Base-by-base conservation (phyloP, 2,113 vertebrate genomes). In the Larimichthys polyactis region DNA sequence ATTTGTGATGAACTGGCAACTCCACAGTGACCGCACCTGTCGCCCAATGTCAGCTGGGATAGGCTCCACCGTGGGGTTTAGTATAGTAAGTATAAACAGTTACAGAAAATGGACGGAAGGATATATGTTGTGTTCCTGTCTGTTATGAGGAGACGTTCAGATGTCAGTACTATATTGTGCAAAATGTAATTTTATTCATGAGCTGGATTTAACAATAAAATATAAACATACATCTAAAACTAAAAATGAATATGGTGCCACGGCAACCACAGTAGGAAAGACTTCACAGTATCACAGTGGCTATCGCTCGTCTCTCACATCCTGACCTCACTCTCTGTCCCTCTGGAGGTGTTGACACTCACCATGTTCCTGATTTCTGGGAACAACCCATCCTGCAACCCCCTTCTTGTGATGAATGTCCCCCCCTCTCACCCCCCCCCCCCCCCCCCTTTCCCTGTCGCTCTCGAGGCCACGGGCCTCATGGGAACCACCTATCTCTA, bases 401-500 rank as follows among this genome's bases (percentile, higher is more conserved):
- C 71, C 66, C 76, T 63, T 79, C 63, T 78, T 77, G 64, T 48
- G 74, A 75, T 52, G 51, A 71, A 12, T 1, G 11, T 29, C 63
- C 11, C 68, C 11, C 72, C 12, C 20, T 24, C 24, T 24, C 20
- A 3, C n/a, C 48, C 32, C 32, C 55, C 24, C 52, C 24, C 1
- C 20, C 2, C n/a, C 48, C 32, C 32, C 55, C 24, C 52, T 17
- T 11, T 55, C 68, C 27, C 67, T 10, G 27, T 48, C 3, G 4
- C 27, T n/a, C 71, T 67, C 76, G 85, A 90, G 92, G 89, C 86
- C 89, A 84, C 69, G 54, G 90, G 90, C 93, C 95, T 96, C 96
- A 90, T 96, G 94, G 94, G 93, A 95, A 96, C 94, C 40, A 14
- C 84, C 92, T 88, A 93, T 93, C 94, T 95, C 92, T 83, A 83